These are phyloP conservation scores for Caenorhabditis sulstoni DNA, from an alignment of 2,888 invertebrate species.

Conservation along the genomic window DNA sequence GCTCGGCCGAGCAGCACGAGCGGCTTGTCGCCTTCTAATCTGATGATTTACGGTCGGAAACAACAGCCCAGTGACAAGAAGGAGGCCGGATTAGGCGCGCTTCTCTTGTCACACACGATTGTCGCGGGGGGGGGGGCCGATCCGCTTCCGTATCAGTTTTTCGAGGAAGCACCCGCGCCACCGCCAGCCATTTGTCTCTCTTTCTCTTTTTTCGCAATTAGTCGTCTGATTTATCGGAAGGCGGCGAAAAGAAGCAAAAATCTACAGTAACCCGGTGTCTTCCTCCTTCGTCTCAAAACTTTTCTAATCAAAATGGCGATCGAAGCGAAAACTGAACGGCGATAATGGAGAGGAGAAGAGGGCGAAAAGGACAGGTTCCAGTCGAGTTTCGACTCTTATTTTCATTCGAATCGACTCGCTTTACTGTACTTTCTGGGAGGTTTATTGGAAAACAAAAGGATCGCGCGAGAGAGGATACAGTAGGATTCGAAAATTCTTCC, in stretches of 20 bases:
- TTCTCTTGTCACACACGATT: too few relatives aligned
- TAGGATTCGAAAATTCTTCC: constrained; percentile 10
- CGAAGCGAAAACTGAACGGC: constrained; percentile 5
- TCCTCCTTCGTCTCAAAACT: constrained; percentile 16
- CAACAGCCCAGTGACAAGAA: background rate
- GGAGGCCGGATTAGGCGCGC: constrained; percentile 16
- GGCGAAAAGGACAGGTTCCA: constrained; percentile 25
- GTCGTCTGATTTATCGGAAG: too few relatives aligned
- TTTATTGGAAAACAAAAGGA: background rate
- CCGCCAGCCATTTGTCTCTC: too few relatives aligned
- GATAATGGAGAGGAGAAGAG: background rate
- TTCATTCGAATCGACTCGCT: background rate
- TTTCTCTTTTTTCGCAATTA: too few relatives aligned
- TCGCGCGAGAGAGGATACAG: too few relatives aligned
- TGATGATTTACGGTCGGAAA: constrained; percentile 55
- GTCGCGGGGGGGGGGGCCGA: too few relatives aligned
- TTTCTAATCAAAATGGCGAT: constrained; percentile 28
- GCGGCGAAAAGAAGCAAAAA: too few relatives aligned
- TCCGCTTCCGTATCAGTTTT: constrained; percentile 10
- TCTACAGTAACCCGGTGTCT: constrained; percentile 29
- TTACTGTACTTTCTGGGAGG: constrained; percentile 1
- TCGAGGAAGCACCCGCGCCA: too few relatives aligned
- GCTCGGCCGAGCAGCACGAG: constrained; percentile 14
- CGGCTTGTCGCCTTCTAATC: constrained; percentile 51
- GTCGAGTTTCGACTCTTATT: background rate